Evolutionary conservation across 2,797 vertebrate species (phyloP).

Genomic region (Platalea minor): DNA sequence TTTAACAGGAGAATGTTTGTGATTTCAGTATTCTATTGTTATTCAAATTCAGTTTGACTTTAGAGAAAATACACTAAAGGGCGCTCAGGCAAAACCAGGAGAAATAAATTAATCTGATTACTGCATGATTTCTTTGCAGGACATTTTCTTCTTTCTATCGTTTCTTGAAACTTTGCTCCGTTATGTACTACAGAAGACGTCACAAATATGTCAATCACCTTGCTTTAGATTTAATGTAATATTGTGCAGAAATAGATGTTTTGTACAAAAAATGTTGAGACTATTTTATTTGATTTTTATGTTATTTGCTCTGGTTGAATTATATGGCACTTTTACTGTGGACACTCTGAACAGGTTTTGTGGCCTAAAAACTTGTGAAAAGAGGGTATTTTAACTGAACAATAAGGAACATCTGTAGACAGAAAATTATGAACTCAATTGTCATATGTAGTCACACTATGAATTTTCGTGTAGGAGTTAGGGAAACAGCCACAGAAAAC

Average conservation of each 20-base stretch:
- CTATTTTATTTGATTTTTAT: neutral
- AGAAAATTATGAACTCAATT: neutral
- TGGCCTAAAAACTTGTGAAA: neutral
- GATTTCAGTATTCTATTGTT: neutral
- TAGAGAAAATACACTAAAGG: neutral
- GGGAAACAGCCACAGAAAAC: neutral
- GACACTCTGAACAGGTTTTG: neutral
- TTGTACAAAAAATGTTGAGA: neutral
- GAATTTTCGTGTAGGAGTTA: neutral
- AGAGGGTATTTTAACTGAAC: neutral
- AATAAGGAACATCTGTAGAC: neutral
- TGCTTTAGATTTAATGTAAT: neutral
- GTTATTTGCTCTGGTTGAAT: neutral
- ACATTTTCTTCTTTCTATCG: neutral
- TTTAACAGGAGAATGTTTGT: neutral
- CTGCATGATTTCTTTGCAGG: neutral
- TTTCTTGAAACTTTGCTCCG: neutral
- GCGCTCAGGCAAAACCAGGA: neutral
- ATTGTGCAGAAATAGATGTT: neutral
- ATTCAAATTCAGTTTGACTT: neutral
- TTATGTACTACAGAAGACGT: neutral
- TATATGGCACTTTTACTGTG: neutral
- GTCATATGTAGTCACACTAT: neutral
- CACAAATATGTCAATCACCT: neutral
- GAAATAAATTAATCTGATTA: neutral